These are phyloP conservation scores for Poecile montanus DNA, from an alignment of 2,797 vertebrate genomes.

Conservation along the genomic window DNA sequence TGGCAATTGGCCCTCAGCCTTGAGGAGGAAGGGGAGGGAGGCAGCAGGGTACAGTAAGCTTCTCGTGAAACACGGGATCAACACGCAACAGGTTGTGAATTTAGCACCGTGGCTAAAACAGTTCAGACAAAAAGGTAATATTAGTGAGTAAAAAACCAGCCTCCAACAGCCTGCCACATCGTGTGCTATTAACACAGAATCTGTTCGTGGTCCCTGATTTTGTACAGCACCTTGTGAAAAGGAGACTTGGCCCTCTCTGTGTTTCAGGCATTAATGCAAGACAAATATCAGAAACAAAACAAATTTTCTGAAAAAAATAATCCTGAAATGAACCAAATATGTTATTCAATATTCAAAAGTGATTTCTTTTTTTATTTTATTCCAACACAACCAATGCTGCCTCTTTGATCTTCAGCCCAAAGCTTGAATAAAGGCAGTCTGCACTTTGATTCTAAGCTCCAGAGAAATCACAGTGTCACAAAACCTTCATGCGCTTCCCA, in stretches of 20 bases:
- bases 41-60: background rate
- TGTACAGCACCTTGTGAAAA: background rate
- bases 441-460: constrained; percentile 46
- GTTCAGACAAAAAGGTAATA: background rate
- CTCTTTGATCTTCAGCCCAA: constrained; percentile 55
- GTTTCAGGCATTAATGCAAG: background rate
- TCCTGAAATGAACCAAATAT: constrained; percentile 3
- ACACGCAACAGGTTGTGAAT: background rate
- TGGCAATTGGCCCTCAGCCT: background rate
- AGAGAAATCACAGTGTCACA: constrained; percentile 16
- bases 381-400: background rate
- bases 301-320: background rate
- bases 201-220: background rate
- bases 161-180: background rate
- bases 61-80: background rate
- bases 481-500: background rate
- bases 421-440: constrained; percentile 35
- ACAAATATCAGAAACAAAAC: background rate
- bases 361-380: background rate
- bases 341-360: constrained; percentile 8
- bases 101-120: background rate
- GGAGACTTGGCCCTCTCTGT: background rate
- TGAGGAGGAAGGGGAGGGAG: background rate
- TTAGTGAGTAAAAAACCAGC: background rate
- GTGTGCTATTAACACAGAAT: background rate